These are phyloP conservation scores for Muscicapa striata DNA, from an alignment of 2,797 vertebrate genomes.

Conservation along the genomic window DNA sequence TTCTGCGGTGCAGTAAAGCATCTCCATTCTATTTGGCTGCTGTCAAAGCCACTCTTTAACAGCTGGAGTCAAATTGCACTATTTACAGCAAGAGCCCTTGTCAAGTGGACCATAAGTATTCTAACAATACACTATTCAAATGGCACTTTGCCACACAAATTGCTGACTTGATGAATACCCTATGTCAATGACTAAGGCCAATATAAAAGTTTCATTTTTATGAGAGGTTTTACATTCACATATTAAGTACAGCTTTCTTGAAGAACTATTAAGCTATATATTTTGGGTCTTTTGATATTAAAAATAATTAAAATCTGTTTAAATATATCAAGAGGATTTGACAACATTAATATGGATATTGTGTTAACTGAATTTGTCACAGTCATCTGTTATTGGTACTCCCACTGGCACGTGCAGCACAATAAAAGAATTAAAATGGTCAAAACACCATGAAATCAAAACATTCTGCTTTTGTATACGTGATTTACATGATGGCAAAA, in stretches of 20 bases:
- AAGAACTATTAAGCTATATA: slow-evolving; percentile 71
- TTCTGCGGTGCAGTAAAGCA: slow-evolving; percentile 89
- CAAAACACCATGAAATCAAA: slow-evolving; percentile 78
- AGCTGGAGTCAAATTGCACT: slow-evolving; percentile 99
- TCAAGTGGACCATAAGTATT: slow-evolving; percentile 86
- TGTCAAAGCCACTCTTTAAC: slow-evolving; percentile 96
- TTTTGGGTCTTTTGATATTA: slow-evolving; percentile 58
- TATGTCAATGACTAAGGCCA: slow-evolving; percentile 75
- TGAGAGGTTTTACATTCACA: slow-evolving; percentile 75
- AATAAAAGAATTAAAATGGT: slow-evolving; percentile 73
- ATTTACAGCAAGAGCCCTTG: slow-evolving; percentile 94
- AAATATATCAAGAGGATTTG: slow-evolving; percentile 78
- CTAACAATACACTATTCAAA: slow-evolving; percentile 87
- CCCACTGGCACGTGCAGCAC: slow-evolving; percentile 76
- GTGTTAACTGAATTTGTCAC: slow-evolving; percentile 82
- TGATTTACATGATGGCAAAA: slow-evolving; percentile 74
- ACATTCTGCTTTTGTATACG: slow-evolving; percentile 75
- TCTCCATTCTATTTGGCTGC: slow-evolving; percentile 91
- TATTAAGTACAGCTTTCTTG: slow-evolving; percentile 74
- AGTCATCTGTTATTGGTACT: slow-evolving; percentile 74
- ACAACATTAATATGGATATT: slow-evolving; percentile 81
- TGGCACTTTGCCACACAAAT: slow-evolving; percentile 85
- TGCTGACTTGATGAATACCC: slow-evolving; percentile 83
- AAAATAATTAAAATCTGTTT: slow-evolving; percentile 82
- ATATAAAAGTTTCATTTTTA: slow-evolving; percentile 81